Evolutionary conservation across 2,888 invertebrate species (phyloP), one percentile per base, ranked within the genome.

Genomic region (Calameuta idolon): DNA sequence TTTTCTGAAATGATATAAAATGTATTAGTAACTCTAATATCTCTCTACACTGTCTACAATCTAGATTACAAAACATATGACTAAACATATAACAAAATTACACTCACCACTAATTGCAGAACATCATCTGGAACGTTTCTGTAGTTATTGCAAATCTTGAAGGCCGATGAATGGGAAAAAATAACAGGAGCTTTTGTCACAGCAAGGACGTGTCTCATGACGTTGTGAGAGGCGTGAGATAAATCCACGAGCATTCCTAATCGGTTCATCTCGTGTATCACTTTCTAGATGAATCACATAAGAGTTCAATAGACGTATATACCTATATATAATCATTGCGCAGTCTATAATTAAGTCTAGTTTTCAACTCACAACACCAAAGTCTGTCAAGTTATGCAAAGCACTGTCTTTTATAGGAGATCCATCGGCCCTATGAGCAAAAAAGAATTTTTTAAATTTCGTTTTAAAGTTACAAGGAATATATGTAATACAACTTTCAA

Each of bases 231-330:
- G 3, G 94, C 94, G 86, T 95, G 94, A 0, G 93, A 92, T 76
- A 94, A 87, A 86, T 95, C 95, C 11, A 95, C 92, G 87, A 95
- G 89, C 93, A 95, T 95, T 37, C 95, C 95, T 40, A 95, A 88
- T 69, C 94, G 92, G 87, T 95, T 95, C 94, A 95, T 94, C 91
- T 95, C 95, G 73, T 87, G 86, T 11, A 95, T 92, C 35, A 94
- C 92, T 81, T 89, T 88, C 94, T 94, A 88, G 2, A 40, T 68
- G 85, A 69, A 74, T 40, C 12, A 75, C 34, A 75, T 30, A 69
- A 34, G 31, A 74, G 74, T 34, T 37, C 15, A 40, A 74, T 74
- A 69, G 5, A 69, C 30, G 69, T 31, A 30, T 35, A 74, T n/a
- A 33, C 35, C 35, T 74, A 31, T 34, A 30, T 12, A 12, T 2